Evolutionary conservation across 2,888 invertebrate species (phyloP).

Genomic region (Hecatera dysodea): DNA sequence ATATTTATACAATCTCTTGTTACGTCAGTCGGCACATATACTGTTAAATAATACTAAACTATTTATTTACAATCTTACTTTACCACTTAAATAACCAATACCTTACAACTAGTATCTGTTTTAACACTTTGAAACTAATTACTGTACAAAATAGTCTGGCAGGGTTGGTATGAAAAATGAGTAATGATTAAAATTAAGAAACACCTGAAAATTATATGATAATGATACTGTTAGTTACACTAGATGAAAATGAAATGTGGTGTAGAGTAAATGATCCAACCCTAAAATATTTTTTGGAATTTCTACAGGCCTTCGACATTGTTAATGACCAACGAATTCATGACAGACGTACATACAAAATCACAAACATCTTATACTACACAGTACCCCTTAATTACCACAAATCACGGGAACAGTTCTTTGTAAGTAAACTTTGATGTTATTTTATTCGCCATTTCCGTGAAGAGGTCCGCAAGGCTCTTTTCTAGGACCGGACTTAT

Average conservation of each 20-base stretch:
- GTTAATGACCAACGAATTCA: constrained; percentile 24
- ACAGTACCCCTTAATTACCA: constrained; percentile 30
- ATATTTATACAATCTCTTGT: constrained; percentile 26
- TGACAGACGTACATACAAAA: constrained; percentile 44
- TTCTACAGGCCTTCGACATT: constrained; percentile 42
- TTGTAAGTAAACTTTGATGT: constrained; percentile 93
- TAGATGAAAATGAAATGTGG: constrained; percentile 23
- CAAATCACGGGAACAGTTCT: constrained; percentile 92
- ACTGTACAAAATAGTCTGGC: constrained; percentile 38
- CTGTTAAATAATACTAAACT: constrained; percentile 58
- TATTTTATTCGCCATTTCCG: constrained; percentile 93
- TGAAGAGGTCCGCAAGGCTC: constrained; percentile 92
- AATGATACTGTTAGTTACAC: constrained; percentile 31
- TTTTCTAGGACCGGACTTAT: constrained; percentile 92
- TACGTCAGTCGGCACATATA: constrained; percentile 47
- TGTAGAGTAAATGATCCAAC: constrained; percentile 29
- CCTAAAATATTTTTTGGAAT: constrained; percentile 47
- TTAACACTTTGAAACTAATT: constrained; percentile 40
- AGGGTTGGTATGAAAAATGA: constrained; percentile 38
- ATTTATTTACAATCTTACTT: constrained; percentile 65
- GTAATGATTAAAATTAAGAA: constrained; percentile 9
- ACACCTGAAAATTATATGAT: constrained; percentile 18
- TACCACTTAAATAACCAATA: constrained; percentile 63
- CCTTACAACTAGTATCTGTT: constrained; percentile 60
- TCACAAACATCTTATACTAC: constrained; percentile 57